Evolutionary conservation across 1,140 invertebrate species (phyloP).

Genomic region (Pomacea maculata): DNA sequence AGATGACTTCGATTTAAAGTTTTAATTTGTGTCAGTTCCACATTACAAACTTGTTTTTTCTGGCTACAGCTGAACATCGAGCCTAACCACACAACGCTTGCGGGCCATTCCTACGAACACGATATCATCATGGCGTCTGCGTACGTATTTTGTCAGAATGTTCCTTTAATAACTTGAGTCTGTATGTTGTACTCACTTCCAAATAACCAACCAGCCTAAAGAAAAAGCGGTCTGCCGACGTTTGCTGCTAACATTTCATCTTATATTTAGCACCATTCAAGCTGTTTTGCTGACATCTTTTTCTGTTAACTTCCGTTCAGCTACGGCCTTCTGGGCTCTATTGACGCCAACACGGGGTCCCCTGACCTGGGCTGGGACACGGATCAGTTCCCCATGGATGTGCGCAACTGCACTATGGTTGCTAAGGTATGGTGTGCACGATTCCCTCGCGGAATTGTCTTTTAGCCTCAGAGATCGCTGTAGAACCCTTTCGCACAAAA

Average conservation of each 20-base stretch:
- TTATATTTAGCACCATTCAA: too few relatives aligned
- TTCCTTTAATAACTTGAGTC: neutral
- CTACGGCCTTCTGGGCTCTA: conserved; percentile 66
- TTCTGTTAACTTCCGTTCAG: neutral
- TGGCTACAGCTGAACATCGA: conserved; percentile 67
- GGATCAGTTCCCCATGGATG: conserved; percentile 68
- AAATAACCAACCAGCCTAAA: neutral
- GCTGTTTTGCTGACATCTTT: too few relatives aligned
- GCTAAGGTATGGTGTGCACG: conserved; percentile 69
- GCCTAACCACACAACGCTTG: conserved; percentile 71
- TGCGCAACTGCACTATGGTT: conserved; percentile 67
- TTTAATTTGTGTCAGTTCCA: neutral
- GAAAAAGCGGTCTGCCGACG: too few relatives aligned
- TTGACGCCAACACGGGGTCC: conserved; percentile 68
- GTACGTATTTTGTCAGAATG: conserved; percentile 55
- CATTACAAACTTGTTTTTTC: neutral
- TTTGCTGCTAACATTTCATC: too few relatives aligned
- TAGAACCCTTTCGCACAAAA: too few relatives aligned
- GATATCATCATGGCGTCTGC: conserved; percentile 66
- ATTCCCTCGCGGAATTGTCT: neutral
- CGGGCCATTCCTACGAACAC: conserved; percentile 67
- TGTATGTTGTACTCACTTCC: neutral
- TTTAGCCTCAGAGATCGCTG: too few relatives aligned
- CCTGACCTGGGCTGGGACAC: conserved; percentile 69
- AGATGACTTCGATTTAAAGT: neutral